Conservation (phyloP, 2,888 invertebrate species). For the Pristionchus mayeri region DNA sequence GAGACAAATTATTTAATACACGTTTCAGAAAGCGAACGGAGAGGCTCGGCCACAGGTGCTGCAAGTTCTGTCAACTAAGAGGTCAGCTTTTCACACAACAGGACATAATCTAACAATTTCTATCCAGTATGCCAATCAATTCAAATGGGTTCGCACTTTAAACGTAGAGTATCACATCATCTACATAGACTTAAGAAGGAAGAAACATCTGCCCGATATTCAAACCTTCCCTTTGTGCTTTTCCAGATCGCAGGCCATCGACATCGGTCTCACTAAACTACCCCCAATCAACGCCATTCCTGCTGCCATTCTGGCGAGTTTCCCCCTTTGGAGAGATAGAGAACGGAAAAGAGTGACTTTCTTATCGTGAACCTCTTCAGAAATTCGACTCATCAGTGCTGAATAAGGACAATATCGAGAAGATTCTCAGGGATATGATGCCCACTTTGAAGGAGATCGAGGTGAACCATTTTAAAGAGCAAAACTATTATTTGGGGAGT, state of each 20-base stretch:
- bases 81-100: too few relatives aligned
- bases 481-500: too few relatives aligned
- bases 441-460: constrained; percentile 89
- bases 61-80: constrained; percentile 90
- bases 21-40: constrained; percentile 59
- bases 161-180: not conserved
- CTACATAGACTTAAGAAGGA: too few relatives aligned
- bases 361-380: constrained; percentile 80
- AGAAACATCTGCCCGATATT: not conserved
- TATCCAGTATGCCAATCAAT: too few relatives aligned
- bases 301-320: constrained; percentile 83
- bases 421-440: constrained; percentile 93
- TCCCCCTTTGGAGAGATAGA: not conserved
- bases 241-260: constrained; percentile 96
- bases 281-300: constrained; percentile 98
- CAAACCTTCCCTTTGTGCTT: constrained; percentile 86
- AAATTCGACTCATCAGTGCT: constrained; percentile 99
- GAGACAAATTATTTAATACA: too few relatives aligned
- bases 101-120: too few relatives aligned
- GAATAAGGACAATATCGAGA: constrained; percentile 88
- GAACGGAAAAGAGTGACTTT: not conserved
- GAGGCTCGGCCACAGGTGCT: constrained; percentile 85
- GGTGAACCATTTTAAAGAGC: constrained; percentile 50
- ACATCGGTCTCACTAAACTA: constrained; percentile 98
- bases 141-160: too few relatives aligned